Base-by-base conservation (phyloP, 2,797 vertebrate genomes). In the Pachyuromys duprasi region DNA sequence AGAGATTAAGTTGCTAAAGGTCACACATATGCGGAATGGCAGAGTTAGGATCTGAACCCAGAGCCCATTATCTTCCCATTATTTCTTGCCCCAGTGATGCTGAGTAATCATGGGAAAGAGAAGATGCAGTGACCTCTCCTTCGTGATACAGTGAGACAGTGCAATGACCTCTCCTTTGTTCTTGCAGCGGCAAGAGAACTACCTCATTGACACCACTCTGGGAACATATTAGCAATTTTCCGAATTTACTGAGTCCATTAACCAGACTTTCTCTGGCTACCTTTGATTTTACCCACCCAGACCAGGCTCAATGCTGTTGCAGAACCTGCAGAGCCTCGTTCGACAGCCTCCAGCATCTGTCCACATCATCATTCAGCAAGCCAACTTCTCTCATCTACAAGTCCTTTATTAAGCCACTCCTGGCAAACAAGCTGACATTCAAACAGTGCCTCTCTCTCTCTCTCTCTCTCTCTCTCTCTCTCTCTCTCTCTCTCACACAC, bases 31-130 rank as follows among this genome's bases (percentile, higher is more conserved):
- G 39, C 36, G n/a, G 74, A 89, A 24, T 11, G 3, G 26, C 7
- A 22, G 63, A 94, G 49, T 53, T 65, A 69, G 74, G 45, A 97
- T 97, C 96, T 94, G 95, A 97, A 97, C 94, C 75, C 96, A 95
- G 95, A 89, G 76, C 91, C 80, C 90, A 96, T 97, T 94, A 94
- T 94, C 95, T 81, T 94, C 63, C 87, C 74, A 95, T 97, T 65
- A 94, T 90, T 82, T 97, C 81, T 3, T 90, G 91, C 83, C 95
- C 93, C 62, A 74, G 87, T 0, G 62, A 76, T 13, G 60, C 80
- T 49, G 89, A 89, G 20, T 33, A 78, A 92, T 91, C 80, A 17
- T 0, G 0, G 67, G 49, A 75, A 80, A 20, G 36, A 86, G 72
- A 45, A 86, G 63, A 8, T 60, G 9, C 55, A 17, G 13, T 57